Percentiles rank a stretch among this genome's conserved stretches.
These are phyloP conservation scores for Daphoenositta chrysoptera DNA, from an alignment of 2,113 vertebrate species.

Conservation along the genomic window DNA sequence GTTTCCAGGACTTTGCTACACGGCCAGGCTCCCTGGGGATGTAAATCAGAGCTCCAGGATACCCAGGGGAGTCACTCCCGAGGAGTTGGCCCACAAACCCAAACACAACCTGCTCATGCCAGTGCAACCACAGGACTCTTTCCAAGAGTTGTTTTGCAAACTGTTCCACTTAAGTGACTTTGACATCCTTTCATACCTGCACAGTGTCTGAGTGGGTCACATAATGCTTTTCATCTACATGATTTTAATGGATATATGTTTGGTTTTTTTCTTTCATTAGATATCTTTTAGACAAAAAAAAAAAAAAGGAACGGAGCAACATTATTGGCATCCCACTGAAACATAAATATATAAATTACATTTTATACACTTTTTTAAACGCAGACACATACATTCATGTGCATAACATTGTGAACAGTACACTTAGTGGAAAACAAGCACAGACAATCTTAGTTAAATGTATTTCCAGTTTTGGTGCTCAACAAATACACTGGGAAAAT, in stretches of 20 bases:
- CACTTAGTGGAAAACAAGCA: slow-evolving; percentile 63
- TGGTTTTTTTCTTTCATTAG: slow-evolving; percentile 31
- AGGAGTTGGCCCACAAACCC: not conserved
- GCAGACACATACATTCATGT: slow-evolving; percentile 67
- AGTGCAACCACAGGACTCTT: not conserved
- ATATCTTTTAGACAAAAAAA: slow-evolving; percentile 35
- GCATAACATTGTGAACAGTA: slow-evolving; percentile 57
- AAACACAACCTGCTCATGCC: not conserved
- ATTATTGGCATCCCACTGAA: slow-evolving; percentile 56
- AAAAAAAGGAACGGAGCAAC: slow-evolving; percentile 35
- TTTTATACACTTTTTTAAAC: slow-evolving; percentile 65
- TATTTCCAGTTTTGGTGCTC: slow-evolving; percentile 62
- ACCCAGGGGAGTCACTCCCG: not conserved
- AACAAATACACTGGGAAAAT: slow-evolving; percentile 55
- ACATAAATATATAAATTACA: slow-evolving; percentile 71
- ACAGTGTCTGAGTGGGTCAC: slow-evolving; percentile 59
- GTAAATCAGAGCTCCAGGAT: not conserved
- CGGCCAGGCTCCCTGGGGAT: not conserved
- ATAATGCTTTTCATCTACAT: slow-evolving; percentile 46
- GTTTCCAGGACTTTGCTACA: not conserved
- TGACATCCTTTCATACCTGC: slow-evolving; percentile 26
- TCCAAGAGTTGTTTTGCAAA: not conserved
- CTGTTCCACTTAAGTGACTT: slow-evolving; percentile 42
- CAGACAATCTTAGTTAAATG: slow-evolving; percentile 59
- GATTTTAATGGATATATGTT: slow-evolving; percentile 51